Conservation (phyloP, 2,113 vertebrate species). For the Sardina pilchardus region DNA sequence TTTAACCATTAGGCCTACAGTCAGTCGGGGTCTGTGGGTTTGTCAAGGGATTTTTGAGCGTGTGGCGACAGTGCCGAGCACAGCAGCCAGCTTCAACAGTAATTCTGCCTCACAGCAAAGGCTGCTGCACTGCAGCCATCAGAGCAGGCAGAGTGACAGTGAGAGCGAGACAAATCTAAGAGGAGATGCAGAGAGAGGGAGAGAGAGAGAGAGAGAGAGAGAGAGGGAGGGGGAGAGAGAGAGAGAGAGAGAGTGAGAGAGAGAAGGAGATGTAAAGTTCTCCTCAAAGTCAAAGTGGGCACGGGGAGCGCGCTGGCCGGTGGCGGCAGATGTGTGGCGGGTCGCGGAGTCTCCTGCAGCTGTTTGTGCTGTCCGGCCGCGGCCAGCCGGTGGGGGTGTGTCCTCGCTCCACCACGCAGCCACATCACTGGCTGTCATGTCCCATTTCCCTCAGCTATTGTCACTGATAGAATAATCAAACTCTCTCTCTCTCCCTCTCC, state of each 20-base stretch:
- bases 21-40: background rate
- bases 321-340: constrained; percentile 7
- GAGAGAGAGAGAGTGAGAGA: constrained; percentile 44
- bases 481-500: background rate
- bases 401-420: background rate
- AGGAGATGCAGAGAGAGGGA: background rate
- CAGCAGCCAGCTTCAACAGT: background rate
- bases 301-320: background rate
- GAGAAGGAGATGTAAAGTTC: background rate
- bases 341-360: background rate
- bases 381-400: background rate
- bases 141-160: background rate
- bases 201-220: constrained; percentile 1
- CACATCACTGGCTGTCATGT: background rate
- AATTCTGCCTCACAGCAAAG: constrained; percentile 8
- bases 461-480: constrained; percentile 9
- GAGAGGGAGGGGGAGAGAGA: background rate
- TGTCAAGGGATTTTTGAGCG: background rate
- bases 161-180: background rate
- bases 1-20: background rate
- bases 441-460: constrained; percentile 15
- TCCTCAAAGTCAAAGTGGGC: constrained; percentile 19
- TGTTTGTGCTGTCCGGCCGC: background rate
- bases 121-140: background rate
- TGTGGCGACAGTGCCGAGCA: background rate